A percentile compares a stretch with the other conserved stretches of the same genome.
These are phyloP conservation scores for Etheostoma nigrum DNA, from an alignment of 2,797 vertebrate species.

Conservation along the genomic window DNA sequence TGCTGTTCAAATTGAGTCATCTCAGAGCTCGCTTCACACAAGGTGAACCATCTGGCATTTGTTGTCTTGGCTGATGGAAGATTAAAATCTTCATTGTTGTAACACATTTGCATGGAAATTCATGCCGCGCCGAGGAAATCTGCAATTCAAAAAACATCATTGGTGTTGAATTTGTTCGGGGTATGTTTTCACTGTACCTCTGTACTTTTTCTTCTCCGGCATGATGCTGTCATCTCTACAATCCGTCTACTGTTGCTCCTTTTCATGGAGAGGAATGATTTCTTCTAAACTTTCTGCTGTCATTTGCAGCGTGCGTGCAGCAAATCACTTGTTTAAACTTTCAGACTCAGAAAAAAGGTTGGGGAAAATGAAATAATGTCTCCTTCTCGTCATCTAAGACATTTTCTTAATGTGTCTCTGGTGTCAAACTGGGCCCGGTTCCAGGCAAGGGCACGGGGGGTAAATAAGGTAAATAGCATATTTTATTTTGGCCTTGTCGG, in stretches of 20 bases:
- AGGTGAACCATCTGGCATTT: constrained; percentile 43
- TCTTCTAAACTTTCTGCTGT: background rate
- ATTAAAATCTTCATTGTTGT: constrained; percentile 30
- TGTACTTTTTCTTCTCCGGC: constrained; percentile 8
- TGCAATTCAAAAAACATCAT: background rate
- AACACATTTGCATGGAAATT: background rate
- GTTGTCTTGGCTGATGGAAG: constrained; percentile 27
- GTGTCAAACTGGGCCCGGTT: no score
- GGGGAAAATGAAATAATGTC: constrained; percentile 22
- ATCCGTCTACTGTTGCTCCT: background rate
- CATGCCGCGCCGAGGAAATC: background rate
- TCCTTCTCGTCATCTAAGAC: constrained; percentile 14
- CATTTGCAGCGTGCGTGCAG: constrained; percentile 19
- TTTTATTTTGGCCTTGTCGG: no score
- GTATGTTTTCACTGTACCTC: background rate
- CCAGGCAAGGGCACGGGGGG: no score
- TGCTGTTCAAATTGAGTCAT: constrained; percentile 25
- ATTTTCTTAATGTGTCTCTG: no score
- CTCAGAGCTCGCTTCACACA: constrained; percentile 27
- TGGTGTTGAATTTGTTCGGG: background rate
- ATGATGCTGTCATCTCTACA: constrained; percentile 13
- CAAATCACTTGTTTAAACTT: constrained; percentile 26
- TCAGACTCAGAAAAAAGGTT: constrained; percentile 33
- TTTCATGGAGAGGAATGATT: background rate
- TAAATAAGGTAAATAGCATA: no score